Base-by-base conservation (phyloP, 2,797 vertebrate genomes). In the Crenichthys baileyi region DNA sequence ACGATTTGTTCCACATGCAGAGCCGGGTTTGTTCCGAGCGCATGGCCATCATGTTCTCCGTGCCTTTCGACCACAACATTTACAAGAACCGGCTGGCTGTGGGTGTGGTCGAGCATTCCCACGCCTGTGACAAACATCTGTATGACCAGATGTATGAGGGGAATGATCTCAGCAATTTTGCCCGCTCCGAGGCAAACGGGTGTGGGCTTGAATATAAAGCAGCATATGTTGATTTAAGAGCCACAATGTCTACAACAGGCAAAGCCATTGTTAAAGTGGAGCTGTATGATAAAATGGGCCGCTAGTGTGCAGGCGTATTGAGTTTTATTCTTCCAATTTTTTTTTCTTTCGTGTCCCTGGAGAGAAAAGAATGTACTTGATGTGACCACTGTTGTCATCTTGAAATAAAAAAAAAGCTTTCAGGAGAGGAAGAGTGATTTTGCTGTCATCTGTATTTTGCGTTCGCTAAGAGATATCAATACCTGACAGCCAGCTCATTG, bases 251-350 rank as follows among this genome's bases (percentile, higher is more conserved):
- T 5, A 79, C 83, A 0, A 31, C 90, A 2, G 93, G 93, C 31
- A 95, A 92, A 80, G 92, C 93, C 26, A 93, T 96, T 13, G 56
- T 95, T 13, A 95, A 95, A 89, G 63, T 96, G 61, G 92, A 95
- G 82, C 58, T 95, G 22, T 91, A 92, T 31, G 93, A 95, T 75
- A 93, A 76, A 86, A 90, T 94, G 90, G 88, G 86, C 18, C 81
- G 0, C 39, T 93, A 92, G 78, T 41, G 29, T 63, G 24, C 4
- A 56, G 8, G n/a, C 56, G 12, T 0, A 5, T 50, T 48, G 1
- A 72, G 11, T 51, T 73, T 29, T 81, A 60, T 11, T 60, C 80
- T 65, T 70, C 26, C 72, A 12, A 70, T 31, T 31, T 82, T 76
- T 76, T 48, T 74, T 75, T 26, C 51, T 76, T 76, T 61, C 86